Percentiles rank a stretch among this genome's conserved stretches.
phyloP scores from a whole-genome alignment of 35 echinoderm and acorn worm species.

The Holothuria glaberrima region DNA sequence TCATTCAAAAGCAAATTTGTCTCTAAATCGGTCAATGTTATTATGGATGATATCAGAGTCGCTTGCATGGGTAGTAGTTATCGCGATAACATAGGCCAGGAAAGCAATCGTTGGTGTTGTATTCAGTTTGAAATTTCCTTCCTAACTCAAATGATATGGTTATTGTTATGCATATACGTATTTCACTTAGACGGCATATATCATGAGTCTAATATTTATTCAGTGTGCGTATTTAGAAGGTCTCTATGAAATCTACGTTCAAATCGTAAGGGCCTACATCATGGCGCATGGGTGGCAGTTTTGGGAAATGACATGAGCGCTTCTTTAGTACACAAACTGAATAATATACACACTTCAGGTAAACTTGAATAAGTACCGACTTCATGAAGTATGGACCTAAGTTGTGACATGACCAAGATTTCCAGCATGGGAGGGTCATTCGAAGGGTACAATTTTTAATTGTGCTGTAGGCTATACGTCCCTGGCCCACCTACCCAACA shows the following conservation, averaged over 20 bases:
- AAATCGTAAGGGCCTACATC: neutral
- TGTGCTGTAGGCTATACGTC: no score
- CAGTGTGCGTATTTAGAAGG: neutral
- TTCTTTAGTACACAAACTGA: conserved; percentile 1
- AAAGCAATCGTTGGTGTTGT: conserved; percentile 18
- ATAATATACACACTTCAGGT: conserved; percentile 1
- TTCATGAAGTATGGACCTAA: neutral
- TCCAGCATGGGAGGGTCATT: conserved; percentile 1
- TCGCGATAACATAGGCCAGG: conserved; percentile 27
- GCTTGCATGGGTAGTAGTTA: conserved; percentile 14
- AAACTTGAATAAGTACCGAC: neutral
- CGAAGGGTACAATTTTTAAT: conserved; percentile 2
- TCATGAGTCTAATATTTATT: conserved; percentile 28
- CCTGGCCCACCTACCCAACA: neutral
- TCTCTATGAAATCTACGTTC: neutral
- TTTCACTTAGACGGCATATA: conserved; percentile 36
- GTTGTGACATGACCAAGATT: conserved; percentile 2
- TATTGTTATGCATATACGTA: conserved; percentile 9
- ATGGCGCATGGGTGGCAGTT: neutral
- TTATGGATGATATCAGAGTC: neutral
- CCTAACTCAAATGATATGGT: conserved; percentile 24
- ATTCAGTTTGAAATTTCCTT: conserved; percentile 37
- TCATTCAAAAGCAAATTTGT: neutral
- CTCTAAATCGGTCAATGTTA: conserved; percentile 11
- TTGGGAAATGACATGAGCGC: conserved; percentile 22